Conservation (phyloP, 2,113 vertebrate genomes). For the Puntigrus tetrazona region DNA sequence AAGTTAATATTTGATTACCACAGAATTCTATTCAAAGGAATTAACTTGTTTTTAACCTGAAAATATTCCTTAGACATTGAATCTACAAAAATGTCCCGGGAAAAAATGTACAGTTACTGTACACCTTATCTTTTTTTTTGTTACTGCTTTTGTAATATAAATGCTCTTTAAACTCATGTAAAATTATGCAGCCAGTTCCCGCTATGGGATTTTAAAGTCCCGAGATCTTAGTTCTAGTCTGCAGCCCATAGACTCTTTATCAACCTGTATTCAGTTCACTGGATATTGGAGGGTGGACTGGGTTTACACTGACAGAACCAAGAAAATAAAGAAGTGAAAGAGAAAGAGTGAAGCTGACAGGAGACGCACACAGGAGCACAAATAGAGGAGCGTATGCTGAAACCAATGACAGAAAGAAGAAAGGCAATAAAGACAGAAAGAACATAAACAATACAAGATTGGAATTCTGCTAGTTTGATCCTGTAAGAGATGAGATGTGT, state of each 20-base stretch:
- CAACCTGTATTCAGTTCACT: background rate
- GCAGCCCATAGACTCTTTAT: background rate
- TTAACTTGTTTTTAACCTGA: background rate
- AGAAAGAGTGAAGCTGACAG: slow-evolving; percentile 57
- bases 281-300: slow-evolving; percentile 57
- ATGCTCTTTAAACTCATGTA: background rate
- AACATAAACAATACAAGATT: slow-evolving; percentile 20
- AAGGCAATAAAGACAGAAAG: slow-evolving; percentile 23
- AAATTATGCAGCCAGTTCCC: background rate
- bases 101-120: background rate
- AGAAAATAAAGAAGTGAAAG: slow-evolving; percentile 25
- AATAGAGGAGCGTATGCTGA: background rate
- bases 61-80: background rate
- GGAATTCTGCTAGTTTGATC: slow-evolving; percentile 18
- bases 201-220: background rate
- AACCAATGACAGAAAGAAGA: background rate
- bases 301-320: slow-evolving; percentile 50
- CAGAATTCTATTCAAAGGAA: background rate
- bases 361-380: slow-evolving; percentile 22
- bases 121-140: background rate
- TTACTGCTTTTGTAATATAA: background rate
- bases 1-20: background rate
- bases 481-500: slow-evolving; percentile 38
- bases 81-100: background rate
- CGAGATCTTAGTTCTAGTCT: background rate